phyloP scores from a whole-genome alignment of 2,113 vertebrate genomes.

The Madoqua kirkii region DNA sequence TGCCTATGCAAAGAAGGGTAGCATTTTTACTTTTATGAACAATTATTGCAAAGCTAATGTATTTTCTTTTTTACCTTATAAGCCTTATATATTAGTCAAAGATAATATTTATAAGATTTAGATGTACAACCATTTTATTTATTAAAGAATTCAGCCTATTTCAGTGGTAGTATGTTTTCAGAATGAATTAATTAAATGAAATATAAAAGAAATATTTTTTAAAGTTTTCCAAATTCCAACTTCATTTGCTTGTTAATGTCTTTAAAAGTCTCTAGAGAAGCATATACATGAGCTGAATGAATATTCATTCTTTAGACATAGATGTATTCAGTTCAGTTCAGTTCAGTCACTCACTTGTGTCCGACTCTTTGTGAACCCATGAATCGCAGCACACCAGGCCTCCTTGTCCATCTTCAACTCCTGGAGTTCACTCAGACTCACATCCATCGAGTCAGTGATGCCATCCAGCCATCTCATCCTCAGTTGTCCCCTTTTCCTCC shows the following conservation, averaged over 20 bases:
- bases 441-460: too few species aligned
- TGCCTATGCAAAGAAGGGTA: background rate
- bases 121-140: background rate
- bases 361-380: accelerated
- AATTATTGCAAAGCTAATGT: background rate
- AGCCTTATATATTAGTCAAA: background rate
- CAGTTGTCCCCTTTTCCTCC: too few species aligned
- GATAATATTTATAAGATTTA: background rate
- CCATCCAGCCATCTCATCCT: too few species aligned
- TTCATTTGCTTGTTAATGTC: background rate
- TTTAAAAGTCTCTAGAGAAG: background rate
- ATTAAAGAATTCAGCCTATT: background rate
- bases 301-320: background rate
- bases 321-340: background rate
- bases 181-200: background rate
- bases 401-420: too few species aligned
- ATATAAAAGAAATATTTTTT: background rate
- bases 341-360: too few species aligned
- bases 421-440: too few species aligned
- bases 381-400: too few species aligned
- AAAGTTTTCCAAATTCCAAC: background rate
- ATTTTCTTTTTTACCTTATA: background rate
- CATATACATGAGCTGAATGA: background rate
- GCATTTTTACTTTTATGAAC: background rate
- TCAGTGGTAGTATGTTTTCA: background rate